Conservation (phyloP, 2,888 invertebrate genomes). For the Eupeodes latifasciatus region DNA sequence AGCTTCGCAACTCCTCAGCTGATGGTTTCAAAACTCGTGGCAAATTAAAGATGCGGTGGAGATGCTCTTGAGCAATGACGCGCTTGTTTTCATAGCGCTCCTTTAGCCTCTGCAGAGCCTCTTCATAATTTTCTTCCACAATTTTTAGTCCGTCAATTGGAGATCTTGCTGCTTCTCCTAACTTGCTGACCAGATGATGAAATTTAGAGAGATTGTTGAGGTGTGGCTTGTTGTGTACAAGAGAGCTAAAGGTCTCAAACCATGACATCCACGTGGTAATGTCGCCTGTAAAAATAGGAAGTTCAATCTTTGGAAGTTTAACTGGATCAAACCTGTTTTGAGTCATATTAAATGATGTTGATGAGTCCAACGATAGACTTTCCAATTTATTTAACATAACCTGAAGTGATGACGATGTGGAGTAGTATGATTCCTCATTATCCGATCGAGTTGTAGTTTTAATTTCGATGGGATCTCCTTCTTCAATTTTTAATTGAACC, state of each 20-base stretch:
- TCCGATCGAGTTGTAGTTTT: no score
- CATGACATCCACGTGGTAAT: no score
- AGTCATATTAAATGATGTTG: background rate
- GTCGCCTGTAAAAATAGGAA: background rate
- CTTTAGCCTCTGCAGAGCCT: constrained; percentile 36
- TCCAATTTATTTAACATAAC: constrained; percentile 48
- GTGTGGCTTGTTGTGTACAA: constrained; percentile 3
- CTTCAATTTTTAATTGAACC: constrained; percentile 50
- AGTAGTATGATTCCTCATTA: no score
- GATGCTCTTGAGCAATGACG: no score
- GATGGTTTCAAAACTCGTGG: no score
- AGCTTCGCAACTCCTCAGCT: no score
- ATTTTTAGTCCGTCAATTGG: constrained; percentile 60
- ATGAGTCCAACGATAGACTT: background rate
- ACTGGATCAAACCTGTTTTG: constrained; percentile 51
- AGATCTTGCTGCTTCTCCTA: constrained; percentile 35
- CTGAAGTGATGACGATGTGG: background rate
- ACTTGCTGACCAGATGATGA: constrained; percentile 48
- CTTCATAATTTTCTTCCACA: constrained; percentile 57
- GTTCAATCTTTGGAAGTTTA: constrained; percentile 53
- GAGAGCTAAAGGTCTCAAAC: no score
- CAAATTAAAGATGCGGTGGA: no score
- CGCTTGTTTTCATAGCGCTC: no score
- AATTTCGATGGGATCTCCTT: constrained; percentile 17
- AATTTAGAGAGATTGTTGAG: constrained; percentile 50